phyloP scores from a whole-genome alignment of 1,140 invertebrate genomes.

The Drosophila tropicalis region DNA sequence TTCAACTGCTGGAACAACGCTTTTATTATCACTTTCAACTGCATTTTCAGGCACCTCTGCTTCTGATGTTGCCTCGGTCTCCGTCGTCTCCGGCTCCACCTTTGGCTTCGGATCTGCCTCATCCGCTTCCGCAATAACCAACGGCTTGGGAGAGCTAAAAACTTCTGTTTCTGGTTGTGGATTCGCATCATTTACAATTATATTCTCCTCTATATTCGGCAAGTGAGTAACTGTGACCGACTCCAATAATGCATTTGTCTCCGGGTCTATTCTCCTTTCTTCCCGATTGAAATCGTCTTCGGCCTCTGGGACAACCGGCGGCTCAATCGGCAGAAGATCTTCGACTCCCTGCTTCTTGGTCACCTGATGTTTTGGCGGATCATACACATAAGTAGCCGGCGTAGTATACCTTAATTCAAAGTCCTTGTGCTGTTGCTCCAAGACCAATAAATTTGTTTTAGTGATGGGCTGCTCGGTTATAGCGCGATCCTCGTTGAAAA shows the following conservation, averaged over 20 bases:
- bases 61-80: neutral
- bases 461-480: slow-evolving; percentile 67
- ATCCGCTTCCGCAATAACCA: neutral
- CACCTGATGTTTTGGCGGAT: slow-evolving; percentile 62
- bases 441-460: slow-evolving; percentile 48
- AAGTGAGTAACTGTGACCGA: neutral
- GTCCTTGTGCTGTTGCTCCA: slow-evolving; percentile 52
- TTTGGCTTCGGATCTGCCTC: slow-evolving; percentile 15
- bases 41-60: slow-evolving; percentile 7
- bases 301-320: neutral
- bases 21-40: slow-evolving; percentile 10
- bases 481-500: slow-evolving; percentile 60
- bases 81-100: slow-evolving; percentile 16
- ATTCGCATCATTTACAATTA: slow-evolving; percentile 28
- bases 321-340: slow-evolving; percentile 43
- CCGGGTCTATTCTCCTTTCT: slow-evolving; percentile 10
- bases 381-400: slow-evolving; percentile 28
- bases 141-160: neutral
- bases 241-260: neutral
- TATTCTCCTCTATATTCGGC: slow-evolving; percentile 47
- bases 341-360: slow-evolving; percentile 70
- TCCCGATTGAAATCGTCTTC: slow-evolving; percentile 9
- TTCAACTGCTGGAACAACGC: slow-evolving; percentile 26
- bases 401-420: slow-evolving; percentile 23
- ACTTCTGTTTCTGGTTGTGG: slow-evolving; percentile 7